Base-by-base conservation (phyloP, 1,140 invertebrate species). In the Megalopta genalis region DNA sequence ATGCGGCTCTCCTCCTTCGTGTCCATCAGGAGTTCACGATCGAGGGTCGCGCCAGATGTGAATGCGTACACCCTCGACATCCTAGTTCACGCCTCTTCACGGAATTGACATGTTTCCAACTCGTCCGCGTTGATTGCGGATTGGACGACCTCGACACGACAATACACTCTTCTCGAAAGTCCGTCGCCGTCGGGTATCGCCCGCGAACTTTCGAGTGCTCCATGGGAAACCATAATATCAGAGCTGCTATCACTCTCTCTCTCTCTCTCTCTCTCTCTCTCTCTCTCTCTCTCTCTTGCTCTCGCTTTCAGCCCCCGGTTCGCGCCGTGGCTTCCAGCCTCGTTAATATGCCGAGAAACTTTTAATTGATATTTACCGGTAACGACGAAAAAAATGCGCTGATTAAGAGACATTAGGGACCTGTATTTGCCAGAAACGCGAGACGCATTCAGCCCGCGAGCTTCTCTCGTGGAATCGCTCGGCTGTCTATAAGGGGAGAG, bases 91-190 rank as follows among this genome's bases (percentile, higher is more conserved):
- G 71, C 75, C 81, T 84, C 78, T 83, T 84, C 70, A 71, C 84
- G 73, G 77, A 85, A 87, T 80, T 71, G 83, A 82, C 87, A 80
- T 87, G 86, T 88, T 89, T 86, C 81, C 71, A 90, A 90, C 84
- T 90, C 83, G 82, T 59, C 80, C 69, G 52, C 83, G 85, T 86
- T 87, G 86, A 88, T 90, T 88, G 88, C 87, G 88, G 90, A 90
- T 90, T 84, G 84, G 82, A 78, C 74, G 75, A 82, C 83, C 85
- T 84, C 80, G 87, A 91, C 90, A 91, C 78, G 90, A 90, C 85
- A 90, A 91, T 90, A 91, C 90, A 91, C 90, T 91, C 88, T 90
- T 90, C 84, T 64, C 79, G 63, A 62, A 72, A 64, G 63, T 67
- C 75, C 75, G 14, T 49, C 77, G 68, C 72, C 32, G 46, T 54